Base-by-base conservation (phyloP, 2,797 vertebrate species). In the Aulostomus chinensis region DNA sequence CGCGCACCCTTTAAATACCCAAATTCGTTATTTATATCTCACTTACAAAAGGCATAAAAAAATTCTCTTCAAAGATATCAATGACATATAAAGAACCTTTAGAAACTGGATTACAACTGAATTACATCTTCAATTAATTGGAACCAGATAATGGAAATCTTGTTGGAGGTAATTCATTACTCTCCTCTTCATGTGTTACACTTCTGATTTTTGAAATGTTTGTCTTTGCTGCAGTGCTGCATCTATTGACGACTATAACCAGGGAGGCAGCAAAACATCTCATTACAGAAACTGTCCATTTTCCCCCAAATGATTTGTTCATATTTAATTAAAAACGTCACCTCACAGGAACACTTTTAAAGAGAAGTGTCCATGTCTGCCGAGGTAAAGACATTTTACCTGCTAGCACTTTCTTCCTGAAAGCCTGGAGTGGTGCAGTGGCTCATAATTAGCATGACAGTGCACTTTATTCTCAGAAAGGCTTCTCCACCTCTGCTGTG, bases 111-210 rank as follows among this genome's bases (percentile, higher is more conserved):
- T 71, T 59, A 84, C n/a, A n/a, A n/a, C 62, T 67, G 73, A 68
- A 73, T 82, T 80, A 70, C 43, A 69, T 77, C 68, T 30, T 58
- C 33, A 28, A 71, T 72, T 76, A 76, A 41, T 65, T 51, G 31
- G 68, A 75, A 83, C 67, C 69, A 81, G 76, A 81, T 83, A 80
- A 84, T 59, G 61, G 28, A 80, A 85, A 82, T 85, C 80, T 78
- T 72, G 76, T 87, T 84, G 78, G 78, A 67, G 64, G 73, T 88
- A 85, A 88, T 82, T 79, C 62, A 7, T 70, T 43, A 50, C 64
- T 62, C 48, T 40, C 29, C 73, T 59, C 69, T 77, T 63, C 42
- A 58, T 48, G 45, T 53, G 39, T 65, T 55, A 48, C 59, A 59
- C 71, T 26, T 30, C 3, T 5, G 34, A 18, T n/a, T 36, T 18